Conservation (phyloP, 53 echinoderm and acorn worm genomes). For the Hippasteria phrygiana region DNA sequence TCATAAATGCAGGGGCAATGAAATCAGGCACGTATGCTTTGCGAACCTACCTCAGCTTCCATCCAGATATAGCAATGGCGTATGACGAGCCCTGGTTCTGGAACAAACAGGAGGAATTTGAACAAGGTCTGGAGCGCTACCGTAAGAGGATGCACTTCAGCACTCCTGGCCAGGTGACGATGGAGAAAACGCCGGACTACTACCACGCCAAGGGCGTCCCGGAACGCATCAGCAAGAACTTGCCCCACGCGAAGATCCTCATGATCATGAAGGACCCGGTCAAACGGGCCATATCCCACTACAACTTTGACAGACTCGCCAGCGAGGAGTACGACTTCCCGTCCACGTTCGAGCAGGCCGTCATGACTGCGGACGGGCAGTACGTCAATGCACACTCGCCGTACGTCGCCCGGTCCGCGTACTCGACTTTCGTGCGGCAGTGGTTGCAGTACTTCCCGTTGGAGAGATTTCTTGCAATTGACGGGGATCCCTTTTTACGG, state of each 20-base stretch:
- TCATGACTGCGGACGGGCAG: constrained; percentile 72
- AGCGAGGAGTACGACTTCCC: constrained; percentile 55
- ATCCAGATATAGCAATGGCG: constrained; percentile 81
- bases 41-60: constrained; percentile 80
- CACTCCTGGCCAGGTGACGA: constrained; percentile 67
- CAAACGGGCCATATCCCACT: constrained; percentile 87
- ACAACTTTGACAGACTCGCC: constrained; percentile 15
- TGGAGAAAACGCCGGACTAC: constrained; percentile 90
- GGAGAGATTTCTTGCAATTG: constrained; percentile 72
- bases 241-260: constrained; percentile 74
- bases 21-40: constrained; percentile 88
- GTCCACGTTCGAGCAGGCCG: constrained; percentile 74
- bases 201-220: constrained; percentile 64
- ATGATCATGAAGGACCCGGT: constrained; percentile 88
- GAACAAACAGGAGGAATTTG: constrained; percentile 41
- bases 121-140: constrained; percentile 73
- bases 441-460: constrained; percentile 79
- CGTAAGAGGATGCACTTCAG: constrained; percentile 78
- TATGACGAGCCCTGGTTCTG: constrained; percentile 77
- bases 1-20: constrained; percentile 66
- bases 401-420: constrained; percentile 69
- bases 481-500: constrained; percentile 75
- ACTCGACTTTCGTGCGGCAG: constrained; percentile 64
- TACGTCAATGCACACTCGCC: constrained; percentile 50
- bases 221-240: constrained; percentile 42